These are phyloP conservation scores for Chrysomela aeneicollis DNA, from an alignment of 2,888 invertebrate genomes.

Conservation along the genomic window DNA sequence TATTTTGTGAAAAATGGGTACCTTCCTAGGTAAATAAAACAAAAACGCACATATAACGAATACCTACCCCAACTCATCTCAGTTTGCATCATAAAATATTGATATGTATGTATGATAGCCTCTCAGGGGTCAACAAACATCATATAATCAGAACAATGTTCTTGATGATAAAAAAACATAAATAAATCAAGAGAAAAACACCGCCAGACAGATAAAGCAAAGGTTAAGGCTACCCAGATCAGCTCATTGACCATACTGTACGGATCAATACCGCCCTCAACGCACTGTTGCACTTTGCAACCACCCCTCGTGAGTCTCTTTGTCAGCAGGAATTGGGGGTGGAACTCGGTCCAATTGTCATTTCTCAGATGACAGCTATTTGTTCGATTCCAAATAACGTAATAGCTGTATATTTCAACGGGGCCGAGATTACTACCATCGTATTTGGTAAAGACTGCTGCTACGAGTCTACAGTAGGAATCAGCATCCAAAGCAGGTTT, in stretches of 20 bases:
- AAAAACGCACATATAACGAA: no score
- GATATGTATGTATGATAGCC: not conserved
- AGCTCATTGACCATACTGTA: constrained; percentile 43
- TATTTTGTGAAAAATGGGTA: no score
- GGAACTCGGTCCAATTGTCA: not conserved
- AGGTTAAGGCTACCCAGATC: constrained; percentile 41
- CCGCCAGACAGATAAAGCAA: constrained; percentile 24
- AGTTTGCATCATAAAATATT: no score
- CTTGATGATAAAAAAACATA: not conserved
- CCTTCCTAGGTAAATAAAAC: no score
- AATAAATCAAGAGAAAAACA: constrained; percentile 1
- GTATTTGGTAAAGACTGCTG: constrained; percentile 26
- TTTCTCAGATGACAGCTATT: no score
- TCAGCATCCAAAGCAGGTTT: constrained; percentile 24
- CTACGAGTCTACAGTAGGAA: constrained; percentile 17
- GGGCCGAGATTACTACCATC: not conserved
- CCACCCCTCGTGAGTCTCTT: constrained; percentile 11
- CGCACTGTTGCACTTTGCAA: constrained; percentile 19
- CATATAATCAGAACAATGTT: not conserved
- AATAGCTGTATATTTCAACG: not conserved
- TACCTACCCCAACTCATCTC: no score
- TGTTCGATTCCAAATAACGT: no score
- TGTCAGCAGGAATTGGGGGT: constrained; percentile 6
- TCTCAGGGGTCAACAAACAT: not conserved
- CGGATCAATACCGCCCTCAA: constrained; percentile 35